Evolutionary conservation across 2,113 vertebrate species (phyloP).

Genomic region (Elaphurus davidianus): DNA sequence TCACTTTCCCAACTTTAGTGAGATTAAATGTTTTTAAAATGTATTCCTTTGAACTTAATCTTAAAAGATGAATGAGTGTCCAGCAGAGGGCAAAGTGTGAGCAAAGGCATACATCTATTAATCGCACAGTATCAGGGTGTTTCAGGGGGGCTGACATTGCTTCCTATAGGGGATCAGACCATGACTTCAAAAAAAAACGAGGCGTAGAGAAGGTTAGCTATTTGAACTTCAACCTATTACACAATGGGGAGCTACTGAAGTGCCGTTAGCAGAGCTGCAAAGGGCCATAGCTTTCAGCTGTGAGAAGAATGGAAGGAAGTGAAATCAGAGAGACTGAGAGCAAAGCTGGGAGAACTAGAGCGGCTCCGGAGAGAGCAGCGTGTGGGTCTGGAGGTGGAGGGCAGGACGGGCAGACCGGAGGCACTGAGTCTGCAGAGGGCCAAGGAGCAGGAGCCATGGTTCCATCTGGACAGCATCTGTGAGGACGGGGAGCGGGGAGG

Average conservation of each 20-base stretch:
- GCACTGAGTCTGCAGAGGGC: not conserved
- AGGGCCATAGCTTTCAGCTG: not conserved
- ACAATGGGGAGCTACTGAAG: not conserved
- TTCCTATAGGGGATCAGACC: not conserved
- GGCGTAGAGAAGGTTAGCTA: not conserved
- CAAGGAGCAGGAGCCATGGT: not conserved
- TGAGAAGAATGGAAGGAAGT: not conserved
- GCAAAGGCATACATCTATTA: not conserved
- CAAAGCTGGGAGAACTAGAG: not conserved
- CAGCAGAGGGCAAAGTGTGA: not conserved
- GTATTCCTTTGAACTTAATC: not conserved
- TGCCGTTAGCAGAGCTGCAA: not conserved
- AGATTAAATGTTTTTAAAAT: not conserved
- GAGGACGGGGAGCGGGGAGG: not conserved
- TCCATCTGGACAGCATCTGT: rapidly evolving
- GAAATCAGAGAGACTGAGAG: not conserved
- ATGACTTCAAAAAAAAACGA: not conserved
- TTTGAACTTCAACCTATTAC: not conserved
- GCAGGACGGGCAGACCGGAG: not conserved
- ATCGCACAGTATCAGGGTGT: not conserved
- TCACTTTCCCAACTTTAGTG: not conserved
- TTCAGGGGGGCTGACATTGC: not conserved
- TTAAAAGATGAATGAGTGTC: not conserved
- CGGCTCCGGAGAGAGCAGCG: not conserved
- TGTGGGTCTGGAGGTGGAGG: not conserved